Evolutionary conservation across 2,797 vertebrate species (phyloP), one percentile per base, ranked within the genome.

Genomic region (Heterohyrax brucei): DNA sequence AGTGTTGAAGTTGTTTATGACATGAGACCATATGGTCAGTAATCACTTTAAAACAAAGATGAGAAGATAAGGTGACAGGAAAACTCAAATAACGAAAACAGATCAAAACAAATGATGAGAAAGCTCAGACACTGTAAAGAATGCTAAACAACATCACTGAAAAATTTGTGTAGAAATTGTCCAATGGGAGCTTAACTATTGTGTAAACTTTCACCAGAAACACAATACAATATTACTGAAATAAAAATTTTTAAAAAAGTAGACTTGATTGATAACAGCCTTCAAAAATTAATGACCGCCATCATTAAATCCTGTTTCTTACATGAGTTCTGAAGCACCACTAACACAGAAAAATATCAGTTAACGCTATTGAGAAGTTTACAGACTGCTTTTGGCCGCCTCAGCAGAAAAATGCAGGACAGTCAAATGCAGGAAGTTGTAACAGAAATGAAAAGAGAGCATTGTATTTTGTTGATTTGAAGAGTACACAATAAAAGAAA

Each of bases 401-500:
- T 96, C 24, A 79, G 61, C 0, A 39, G n/a, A 44, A n/a, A 87
- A 72, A 92, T 62, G 72, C 1, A 73, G 1, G 48, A 21, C 33
- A 61, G 53, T 70, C 70, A 87, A 77, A 89, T 5, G 30, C 39
- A 0, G 33, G 3, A 82, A 64, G 44, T 10, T 84, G 1, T 72
- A 73, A 87, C 7, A 89, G 26, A 44, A 87, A 92, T 44, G 19
- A 44, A 91, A 72, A 89, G 61, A 73, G 5, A 3, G 56, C 79
- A 48, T 33, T 86, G 87, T 83, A 24, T 87, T 88, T 53, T 22
- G 19, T 85, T 44, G 13, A 53, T 80, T 87, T 77, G 68, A 66
- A 77, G 94, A 62, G 16, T 72, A 84, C 7, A 68, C 21, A 62
- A 39, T n/a, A 78, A 75, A 96, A 73, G 48, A 82, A 88, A 62